Percentiles rank a stretch among this genome's conserved stretches.
These are phyloP conservation scores for Peromyscus nudipes DNA, from an alignment of 2,797 vertebrate species.

Conservation along the genomic window DNA sequence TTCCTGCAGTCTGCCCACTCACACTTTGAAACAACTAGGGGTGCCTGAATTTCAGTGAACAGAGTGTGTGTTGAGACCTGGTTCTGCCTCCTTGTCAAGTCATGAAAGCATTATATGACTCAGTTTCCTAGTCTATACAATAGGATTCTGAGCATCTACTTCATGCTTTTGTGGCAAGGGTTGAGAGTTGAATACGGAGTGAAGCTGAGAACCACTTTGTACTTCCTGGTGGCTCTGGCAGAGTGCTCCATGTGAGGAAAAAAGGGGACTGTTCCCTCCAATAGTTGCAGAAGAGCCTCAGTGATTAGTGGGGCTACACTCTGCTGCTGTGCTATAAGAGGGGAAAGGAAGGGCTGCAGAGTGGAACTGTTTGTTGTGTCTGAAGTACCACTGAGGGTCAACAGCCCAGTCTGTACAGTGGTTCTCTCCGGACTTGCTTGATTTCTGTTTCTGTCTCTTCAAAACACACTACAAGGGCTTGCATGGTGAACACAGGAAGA, in stretches of 20 bases:
- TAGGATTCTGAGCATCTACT: neutral
- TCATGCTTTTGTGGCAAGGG: neutral
- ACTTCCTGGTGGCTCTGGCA: neutral
- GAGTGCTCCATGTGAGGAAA: neutral
- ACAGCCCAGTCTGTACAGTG: neutral
- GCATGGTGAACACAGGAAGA: fast-evolving
- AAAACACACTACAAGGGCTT: neutral
- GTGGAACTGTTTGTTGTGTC: neutral
- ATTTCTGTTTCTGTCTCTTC: neutral
- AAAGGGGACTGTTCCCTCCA: neutral
- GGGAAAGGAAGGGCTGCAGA: neutral
- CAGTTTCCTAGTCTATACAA: neutral
- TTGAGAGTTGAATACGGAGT: neutral
- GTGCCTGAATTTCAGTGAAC: neutral
- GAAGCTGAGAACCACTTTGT: neutral
- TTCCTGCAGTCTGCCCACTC: neutral
- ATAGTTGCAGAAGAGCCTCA: neutral
- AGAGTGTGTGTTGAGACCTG: neutral
- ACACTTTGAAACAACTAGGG: neutral
- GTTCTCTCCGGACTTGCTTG: neutral
- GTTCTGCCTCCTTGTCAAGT: neutral
- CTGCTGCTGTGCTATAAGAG: too few species aligned
- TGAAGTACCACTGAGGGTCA: neutral
- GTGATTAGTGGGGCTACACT: neutral
- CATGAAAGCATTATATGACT: neutral